Evolutionary conservation across 2,113 vertebrate genomes (phyloP), one percentile per base, ranked within the genome.

Genomic region (Probosciger aterrimus): DNA sequence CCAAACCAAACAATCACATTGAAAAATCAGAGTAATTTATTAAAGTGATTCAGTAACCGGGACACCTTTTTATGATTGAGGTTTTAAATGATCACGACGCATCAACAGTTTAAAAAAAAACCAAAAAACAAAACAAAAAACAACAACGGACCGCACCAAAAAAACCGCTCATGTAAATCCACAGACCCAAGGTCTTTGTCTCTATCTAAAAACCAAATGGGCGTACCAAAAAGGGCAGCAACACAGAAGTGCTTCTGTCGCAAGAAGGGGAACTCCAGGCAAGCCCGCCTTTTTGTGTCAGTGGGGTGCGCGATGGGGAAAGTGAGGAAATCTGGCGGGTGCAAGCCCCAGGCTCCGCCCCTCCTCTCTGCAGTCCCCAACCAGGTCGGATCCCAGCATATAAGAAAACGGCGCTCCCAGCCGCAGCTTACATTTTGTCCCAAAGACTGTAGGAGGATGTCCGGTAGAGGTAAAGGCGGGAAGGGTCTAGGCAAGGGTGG

Each of bases 291-390:
- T 27, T 55, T 15, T 3, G 5, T 3, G 14, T 31, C 2, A 4
- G 2, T 1, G 5, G 11, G 6, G 2, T 0, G 16, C 3, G 22
- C 5, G 1, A 1, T 0, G 1, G 1, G 3, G 9, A 4, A 2
- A 6, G 35, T 0, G 8, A 9, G 1, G 17, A 11, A 6, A 1
- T 3, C 0, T 0, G 15, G 33, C 0, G 8, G 7, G 7, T 18
- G 5, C 1, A 4, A 4, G 4, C 2, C 0, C 2, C 1, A 14
- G 30, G 47, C 63, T 14, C 82, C 95, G 13, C 95, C 91, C 67
- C 31, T 10, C 12, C 0, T 0, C 0, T 0, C 1, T 1, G 35
- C 71, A 53, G 95, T 94, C 7, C 6, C 3, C 95, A 94, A 84
- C 16, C 82, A 90, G 92, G 95, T 95, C 92, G 37, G 92, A 4